Conservation (phyloP, 2,888 invertebrate species). For the Agrochola circellaris region DNA sequence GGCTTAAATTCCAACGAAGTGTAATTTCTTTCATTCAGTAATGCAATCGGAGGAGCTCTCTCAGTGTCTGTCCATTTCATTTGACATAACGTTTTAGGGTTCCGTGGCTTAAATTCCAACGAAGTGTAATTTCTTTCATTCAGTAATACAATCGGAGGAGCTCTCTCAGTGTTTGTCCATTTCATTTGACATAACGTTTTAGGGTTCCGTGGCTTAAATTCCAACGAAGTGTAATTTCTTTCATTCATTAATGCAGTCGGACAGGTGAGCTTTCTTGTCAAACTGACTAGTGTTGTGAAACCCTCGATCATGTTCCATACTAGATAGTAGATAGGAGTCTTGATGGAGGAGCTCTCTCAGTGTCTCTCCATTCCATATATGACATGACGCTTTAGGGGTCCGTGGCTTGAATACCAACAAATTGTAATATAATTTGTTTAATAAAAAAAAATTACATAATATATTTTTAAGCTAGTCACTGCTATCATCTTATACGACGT, state of each 20-base stretch:
- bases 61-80: slow-evolving; percentile 28
- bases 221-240: not conserved
- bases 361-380: slow-evolving; percentile 33
- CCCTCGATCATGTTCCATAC: slow-evolving; percentile 47
- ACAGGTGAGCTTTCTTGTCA: slow-evolving; percentile 75
- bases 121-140: not conserved
- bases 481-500: not conserved
- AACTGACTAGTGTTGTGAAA: slow-evolving; percentile 64
- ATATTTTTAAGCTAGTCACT: not conserved
- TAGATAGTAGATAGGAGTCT: slow-evolving; percentile 18
- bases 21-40: slow-evolving; percentile 34
- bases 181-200: slow-evolving; percentile 27
- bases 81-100: slow-evolving; percentile 28
- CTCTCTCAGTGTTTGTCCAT: slow-evolving; percentile 37
- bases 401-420: not conserved
- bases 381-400: slow-evolving; percentile 26
- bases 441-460: not conserved
- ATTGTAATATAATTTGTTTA: too few relatives aligned
- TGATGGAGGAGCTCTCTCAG: slow-evolving; percentile 46
- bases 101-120: slow-evolving; percentile 11
- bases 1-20: not conserved
- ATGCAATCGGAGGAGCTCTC: slow-evolving; percentile 63
- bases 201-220: slow-evolving; percentile 19
- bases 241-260: slow-evolving; percentile 67
- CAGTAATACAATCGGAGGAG: slow-evolving; percentile 66